Evolutionary conservation across 2,797 vertebrate genomes (phyloP).

Genomic region (Meda fulgida): DNA sequence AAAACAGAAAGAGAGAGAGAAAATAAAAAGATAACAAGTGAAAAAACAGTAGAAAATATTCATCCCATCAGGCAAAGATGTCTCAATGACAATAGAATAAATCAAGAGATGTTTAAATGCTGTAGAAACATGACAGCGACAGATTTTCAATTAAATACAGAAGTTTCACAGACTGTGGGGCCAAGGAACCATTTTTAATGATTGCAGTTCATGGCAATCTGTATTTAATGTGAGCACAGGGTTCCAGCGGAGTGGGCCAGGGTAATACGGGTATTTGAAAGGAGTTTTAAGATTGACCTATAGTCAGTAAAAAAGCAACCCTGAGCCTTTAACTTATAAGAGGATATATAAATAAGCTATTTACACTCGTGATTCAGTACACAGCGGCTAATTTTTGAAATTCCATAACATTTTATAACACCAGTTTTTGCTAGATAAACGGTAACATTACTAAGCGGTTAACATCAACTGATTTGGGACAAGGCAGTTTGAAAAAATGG

Average conservation of each 20-base stretch:
- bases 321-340: not conserved
- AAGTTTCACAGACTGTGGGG: slow-evolving; percentile 49
- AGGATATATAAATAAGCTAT: not conserved
- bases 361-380: not conserved
- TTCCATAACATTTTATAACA: not conserved
- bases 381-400: not conserved
- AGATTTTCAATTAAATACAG: slow-evolving; percentile 68
- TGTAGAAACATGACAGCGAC: slow-evolving; percentile 50
- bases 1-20: slow-evolving; percentile 49
- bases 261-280: slow-evolving; percentile 53
- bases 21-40: slow-evolving; percentile 38
- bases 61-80: slow-evolving; percentile 71
- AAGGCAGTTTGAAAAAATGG: not conserved
- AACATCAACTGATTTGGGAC: not conserved
- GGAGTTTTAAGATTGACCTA: not conserved
- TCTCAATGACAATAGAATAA: slow-evolving; percentile 69
- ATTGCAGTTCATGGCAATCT: slow-evolving; percentile 55
- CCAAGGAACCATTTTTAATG: slow-evolving; percentile 50
- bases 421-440: not conserved
- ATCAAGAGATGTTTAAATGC: slow-evolving; percentile 55
- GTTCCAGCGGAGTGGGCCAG: slow-evolving; percentile 46
- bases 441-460: not conserved
- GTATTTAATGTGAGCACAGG: slow-evolving; percentile 68
- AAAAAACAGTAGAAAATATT: slow-evolving; percentile 43
- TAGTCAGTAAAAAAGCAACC: not conserved